A percentile compares a stretch with the other conserved stretches of the same genome.
These are phyloP conservation scores for Ancistrus triradiatus DNA, from an alignment of 2,113 vertebrate species.

Conservation along the genomic window DNA sequence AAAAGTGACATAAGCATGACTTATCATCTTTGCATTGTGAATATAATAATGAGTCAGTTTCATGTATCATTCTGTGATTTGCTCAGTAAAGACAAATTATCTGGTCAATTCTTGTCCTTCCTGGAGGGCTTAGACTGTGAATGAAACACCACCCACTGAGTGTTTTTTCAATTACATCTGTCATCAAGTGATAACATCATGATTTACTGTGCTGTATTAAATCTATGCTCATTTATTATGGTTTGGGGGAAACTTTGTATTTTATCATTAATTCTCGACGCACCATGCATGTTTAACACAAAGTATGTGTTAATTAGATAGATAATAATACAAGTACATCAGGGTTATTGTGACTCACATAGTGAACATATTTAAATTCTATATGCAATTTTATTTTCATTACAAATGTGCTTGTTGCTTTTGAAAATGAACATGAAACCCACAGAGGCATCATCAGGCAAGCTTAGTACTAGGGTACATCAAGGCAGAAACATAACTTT, in stretches of 20 bases:
- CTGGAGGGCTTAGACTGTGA: conserved; percentile 80
- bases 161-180: conserved; percentile 99
- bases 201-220: conserved; percentile 99
- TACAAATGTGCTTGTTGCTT: no score
- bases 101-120: conserved; percentile 66
- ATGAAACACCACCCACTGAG: conserved; percentile 93
- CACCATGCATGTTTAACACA: no score
- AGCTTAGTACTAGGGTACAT: no score
- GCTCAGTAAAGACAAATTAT: conserved; percentile 61
- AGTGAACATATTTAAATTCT: no score
- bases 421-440: no score
- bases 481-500: no score
- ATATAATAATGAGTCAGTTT: conserved; percentile 15
- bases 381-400: no score
- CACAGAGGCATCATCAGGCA: no score
- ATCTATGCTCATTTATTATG: conserved; percentile 93
- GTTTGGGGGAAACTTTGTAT: conserved; percentile 43
- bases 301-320: no score
- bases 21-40: conserved; percentile 2
- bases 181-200: conserved; percentile 93
- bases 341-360: no score
- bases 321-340: no score
- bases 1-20: neutral
- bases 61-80: conserved; percentile 63
- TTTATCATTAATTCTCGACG: no score